A percentile compares a stretch with the other conserved stretches of the same genome.
Conservation (phyloP, 2,797 vertebrate genomes). For the Danio aesculapii region DNA sequence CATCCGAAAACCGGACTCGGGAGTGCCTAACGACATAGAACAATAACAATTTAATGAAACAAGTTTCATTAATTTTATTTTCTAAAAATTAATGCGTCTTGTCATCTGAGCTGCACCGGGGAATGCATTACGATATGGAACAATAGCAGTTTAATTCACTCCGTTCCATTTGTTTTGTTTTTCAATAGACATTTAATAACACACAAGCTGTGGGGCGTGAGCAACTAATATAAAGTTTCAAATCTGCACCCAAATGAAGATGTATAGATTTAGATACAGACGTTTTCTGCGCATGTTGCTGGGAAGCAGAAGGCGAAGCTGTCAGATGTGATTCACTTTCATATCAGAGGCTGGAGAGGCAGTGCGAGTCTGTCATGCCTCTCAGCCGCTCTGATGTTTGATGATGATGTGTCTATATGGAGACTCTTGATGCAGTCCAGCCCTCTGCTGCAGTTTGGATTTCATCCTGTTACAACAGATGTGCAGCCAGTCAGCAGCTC, state of each 20-base stretch:
- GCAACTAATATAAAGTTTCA: background rate
- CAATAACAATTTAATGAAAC: slow-evolving; percentile 29
- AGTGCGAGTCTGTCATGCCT: slow-evolving; percentile 41
- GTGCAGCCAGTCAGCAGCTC: slow-evolving; percentile 18
- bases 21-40: slow-evolving; percentile 45
- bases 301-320: slow-evolving; percentile 40
- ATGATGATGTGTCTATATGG: slow-evolving; percentile 39
- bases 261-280: slow-evolving; percentile 15
- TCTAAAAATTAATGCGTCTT: slow-evolving; percentile 29
- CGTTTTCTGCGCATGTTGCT: slow-evolving; percentile 17
- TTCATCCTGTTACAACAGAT: slow-evolving; percentile 44
- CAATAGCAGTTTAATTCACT: slow-evolving; percentile 6
- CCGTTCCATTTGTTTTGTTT: slow-evolving; percentile 5
- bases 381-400: slow-evolving; percentile 25
- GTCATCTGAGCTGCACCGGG: slow-evolving; percentile 29
- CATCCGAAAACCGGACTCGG: slow-evolving; percentile 17
- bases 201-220: background rate
- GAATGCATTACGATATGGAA: slow-evolving; percentile 25
- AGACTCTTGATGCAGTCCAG: slow-evolving; percentile 38
- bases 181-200: slow-evolving; percentile 1
- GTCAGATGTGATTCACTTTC: slow-evolving; percentile 49
- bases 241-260: slow-evolving; percentile 18
- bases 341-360: slow-evolving; percentile 45
- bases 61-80: slow-evolving; percentile 44
- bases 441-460: slow-evolving; percentile 44